These are phyloP conservation scores for Triplophysa siluroides DNA, from an alignment of 2,113 vertebrate species.

Conservation along the genomic window DNA sequence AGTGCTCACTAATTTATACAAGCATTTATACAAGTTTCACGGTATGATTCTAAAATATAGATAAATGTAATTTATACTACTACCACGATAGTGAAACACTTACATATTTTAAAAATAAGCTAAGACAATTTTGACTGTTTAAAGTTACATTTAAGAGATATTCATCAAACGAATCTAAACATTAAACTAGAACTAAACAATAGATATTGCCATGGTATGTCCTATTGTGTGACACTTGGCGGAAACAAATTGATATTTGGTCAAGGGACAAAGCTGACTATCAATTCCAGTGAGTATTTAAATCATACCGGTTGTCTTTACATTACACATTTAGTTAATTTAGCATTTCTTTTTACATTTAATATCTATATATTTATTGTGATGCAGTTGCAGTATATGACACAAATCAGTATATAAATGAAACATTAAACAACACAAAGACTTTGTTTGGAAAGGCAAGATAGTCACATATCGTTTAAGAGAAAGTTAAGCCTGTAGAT, in stretches of 20 bases:
- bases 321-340: not conserved
- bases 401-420: not conserved
- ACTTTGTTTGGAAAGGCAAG: not conserved
- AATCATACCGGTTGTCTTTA: not conserved
- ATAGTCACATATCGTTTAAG: not conserved
- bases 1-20: not conserved
- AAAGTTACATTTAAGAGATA: not conserved
- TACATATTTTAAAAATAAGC: too few relatives aligned
- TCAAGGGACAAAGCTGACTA: slow-evolving; percentile 33
- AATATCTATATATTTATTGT: not conserved
- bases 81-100: not conserved
- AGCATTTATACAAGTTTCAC: not conserved
- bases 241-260: slow-evolving; percentile 37
- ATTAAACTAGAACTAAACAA: not conserved
- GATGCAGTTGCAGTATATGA: too few relatives aligned
- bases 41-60: too few relatives aligned
- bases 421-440: not conserved
- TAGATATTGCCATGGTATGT: slow-evolving; percentile 13
- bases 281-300: slow-evolving; percentile 34
- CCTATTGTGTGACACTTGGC: slow-evolving; percentile 21
- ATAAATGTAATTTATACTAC: not conserved
- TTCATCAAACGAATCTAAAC: not conserved
- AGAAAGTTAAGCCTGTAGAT: too few relatives aligned
- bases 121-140: not conserved
- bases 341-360: not conserved